These are phyloP conservation scores for Glaucomys volans DNA, from an alignment of 2,113 vertebrate genomes.

Conservation along the genomic window DNA sequence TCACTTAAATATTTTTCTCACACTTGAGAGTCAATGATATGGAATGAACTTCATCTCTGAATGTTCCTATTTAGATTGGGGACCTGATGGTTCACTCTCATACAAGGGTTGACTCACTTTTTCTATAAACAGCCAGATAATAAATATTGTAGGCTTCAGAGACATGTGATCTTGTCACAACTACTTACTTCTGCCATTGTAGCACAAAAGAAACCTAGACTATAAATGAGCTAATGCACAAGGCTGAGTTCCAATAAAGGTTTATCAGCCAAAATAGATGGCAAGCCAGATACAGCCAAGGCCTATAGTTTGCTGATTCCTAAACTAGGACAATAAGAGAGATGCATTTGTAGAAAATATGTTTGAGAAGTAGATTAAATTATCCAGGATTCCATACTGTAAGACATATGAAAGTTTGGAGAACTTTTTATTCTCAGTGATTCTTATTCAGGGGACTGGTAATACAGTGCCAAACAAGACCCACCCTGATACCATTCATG, in stretches of 20 bases:
- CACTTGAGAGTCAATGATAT: neutral
- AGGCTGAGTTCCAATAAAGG: neutral
- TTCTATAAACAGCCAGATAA: neutral
- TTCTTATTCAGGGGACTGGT: neutral
- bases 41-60: slow-evolving; percentile 20
- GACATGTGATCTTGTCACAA: neutral
- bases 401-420: neutral
- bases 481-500: neutral
- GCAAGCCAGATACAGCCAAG: neutral
- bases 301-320: neutral
- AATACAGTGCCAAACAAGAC: neutral
- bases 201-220: neutral
- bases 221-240: neutral
- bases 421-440: neutral
- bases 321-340: neutral
- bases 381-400: neutral
- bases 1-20: slow-evolving; percentile 13
- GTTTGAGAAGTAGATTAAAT: neutral
- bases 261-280: neutral
- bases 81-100: neutral
- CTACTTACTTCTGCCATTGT: neutral
- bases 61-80: slow-evolving; percentile 41
- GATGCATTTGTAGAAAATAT: neutral
- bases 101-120: neutral
- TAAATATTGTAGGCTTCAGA: slow-evolving; percentile 10